These are phyloP conservation scores for Gavialis gangeticus DNA, from an alignment of 2,113 vertebrate species.

Conservation along the genomic window DNA sequence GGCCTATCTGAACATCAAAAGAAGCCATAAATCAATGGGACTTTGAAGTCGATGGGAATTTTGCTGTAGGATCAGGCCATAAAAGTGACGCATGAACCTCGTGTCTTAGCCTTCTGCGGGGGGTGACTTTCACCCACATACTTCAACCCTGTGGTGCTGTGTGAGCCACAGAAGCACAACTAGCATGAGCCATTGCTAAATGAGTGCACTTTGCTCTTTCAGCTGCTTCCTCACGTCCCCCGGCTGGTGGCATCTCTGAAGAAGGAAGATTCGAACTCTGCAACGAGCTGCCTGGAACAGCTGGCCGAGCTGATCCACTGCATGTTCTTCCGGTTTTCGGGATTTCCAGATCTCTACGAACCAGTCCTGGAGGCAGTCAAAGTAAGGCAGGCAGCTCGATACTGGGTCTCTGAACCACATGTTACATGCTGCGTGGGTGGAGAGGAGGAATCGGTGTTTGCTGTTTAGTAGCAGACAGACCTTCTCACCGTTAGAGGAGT, in stretches of 20 bases:
- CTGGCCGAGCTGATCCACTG: slow-evolving; percentile 84
- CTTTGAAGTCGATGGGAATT: background rate
- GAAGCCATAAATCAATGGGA: background rate
- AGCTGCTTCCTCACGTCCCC: slow-evolving; percentile 86
- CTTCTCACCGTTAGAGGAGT: background rate
- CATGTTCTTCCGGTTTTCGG: slow-evolving; percentile 87
- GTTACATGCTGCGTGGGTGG: background rate
- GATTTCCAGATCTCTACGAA: slow-evolving; percentile 86
- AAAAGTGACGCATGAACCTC: background rate
- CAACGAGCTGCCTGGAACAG: slow-evolving; percentile 80
- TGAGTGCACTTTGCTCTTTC: slow-evolving; percentile 5
- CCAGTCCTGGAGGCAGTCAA: slow-evolving; percentile 84
- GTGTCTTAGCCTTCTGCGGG: background rate
- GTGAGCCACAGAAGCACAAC: background rate
- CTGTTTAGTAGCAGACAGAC: background rate
- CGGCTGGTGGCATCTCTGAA: slow-evolving; percentile 79
- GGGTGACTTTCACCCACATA: background rate
- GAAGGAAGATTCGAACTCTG: slow-evolving; percentile 84
- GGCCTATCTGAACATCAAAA: background rate
- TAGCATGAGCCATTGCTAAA: background rate
- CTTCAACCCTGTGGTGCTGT: background rate
- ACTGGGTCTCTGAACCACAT: background rate
- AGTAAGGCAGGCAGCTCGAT: slow-evolving; percentile 50
- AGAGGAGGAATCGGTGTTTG: background rate
- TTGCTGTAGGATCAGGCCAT: background rate